A percentile compares a stretch with the other conserved stretches of the same genome.
Evolutionary conservation across 2,888 invertebrate genomes (phyloP).

Genomic region (Athalia cordata): DNA sequence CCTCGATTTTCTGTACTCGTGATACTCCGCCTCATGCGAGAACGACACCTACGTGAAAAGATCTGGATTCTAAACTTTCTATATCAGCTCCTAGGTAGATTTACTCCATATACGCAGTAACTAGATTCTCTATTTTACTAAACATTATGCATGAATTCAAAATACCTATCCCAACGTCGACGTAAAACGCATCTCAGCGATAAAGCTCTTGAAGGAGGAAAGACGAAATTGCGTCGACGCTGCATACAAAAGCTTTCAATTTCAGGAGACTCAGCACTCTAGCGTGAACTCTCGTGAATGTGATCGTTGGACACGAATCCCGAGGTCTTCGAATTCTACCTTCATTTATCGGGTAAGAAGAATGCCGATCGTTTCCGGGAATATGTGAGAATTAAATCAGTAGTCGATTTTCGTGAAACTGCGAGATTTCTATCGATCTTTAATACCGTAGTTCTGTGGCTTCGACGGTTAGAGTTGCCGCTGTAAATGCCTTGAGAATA

Average conservation of each 20-base stretch:
- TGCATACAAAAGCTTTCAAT: constrained; percentile 24
- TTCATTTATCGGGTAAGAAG: too few relatives aligned
- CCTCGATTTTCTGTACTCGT: constrained; percentile 9
- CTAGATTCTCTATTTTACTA: constrained; percentile 1
- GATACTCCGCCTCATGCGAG: background rate
- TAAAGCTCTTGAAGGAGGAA: background rate
- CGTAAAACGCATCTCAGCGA: background rate
- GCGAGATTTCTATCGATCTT: background rate
- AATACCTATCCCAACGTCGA: constrained; percentile 6
- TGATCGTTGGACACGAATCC: too few relatives aligned
- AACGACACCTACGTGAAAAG: constrained; percentile 35
- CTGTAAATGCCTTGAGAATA: too few relatives aligned
- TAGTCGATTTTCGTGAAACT: background rate
- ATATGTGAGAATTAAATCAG: background rate
- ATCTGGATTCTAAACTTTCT: constrained; percentile 39
- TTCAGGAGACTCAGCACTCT: background rate
- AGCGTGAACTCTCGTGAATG: too few relatives aligned
- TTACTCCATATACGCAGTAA: background rate
- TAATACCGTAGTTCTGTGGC: too few relatives aligned
- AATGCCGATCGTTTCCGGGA: background rate
- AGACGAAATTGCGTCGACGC: background rate
- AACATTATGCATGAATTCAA: constrained; percentile 5
- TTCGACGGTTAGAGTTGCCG: too few relatives aligned
- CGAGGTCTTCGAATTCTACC: too few relatives aligned
- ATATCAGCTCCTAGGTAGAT: background rate